Evolutionary conservation across 2,888 invertebrate genomes (phyloP).

Genomic region (Drosophila pullipes): DNA sequence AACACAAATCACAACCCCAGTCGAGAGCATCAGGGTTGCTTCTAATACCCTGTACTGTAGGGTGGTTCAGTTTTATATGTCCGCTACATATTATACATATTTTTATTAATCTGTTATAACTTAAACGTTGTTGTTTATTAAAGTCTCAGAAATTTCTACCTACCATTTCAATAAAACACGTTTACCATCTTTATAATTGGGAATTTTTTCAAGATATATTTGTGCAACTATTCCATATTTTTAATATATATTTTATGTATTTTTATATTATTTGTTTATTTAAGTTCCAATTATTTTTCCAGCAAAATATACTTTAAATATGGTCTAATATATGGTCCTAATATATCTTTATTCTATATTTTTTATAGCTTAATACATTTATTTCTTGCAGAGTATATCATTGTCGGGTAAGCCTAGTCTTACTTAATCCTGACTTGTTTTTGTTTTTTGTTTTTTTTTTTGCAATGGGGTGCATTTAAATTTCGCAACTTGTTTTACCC

Average conservation of each 20-base stretch:
- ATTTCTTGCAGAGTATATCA: constrained; percentile 12
- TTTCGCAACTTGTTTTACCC: constrained; percentile 81
- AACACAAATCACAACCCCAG: constrained; percentile 49
- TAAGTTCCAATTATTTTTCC: background rate
- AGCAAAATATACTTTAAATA: background rate
- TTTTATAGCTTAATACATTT: background rate
- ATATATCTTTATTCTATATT: background rate
- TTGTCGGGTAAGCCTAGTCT: background rate
- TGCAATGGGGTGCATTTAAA: constrained; percentile 58
- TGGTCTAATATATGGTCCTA: background rate
- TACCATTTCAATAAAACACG: background rate
- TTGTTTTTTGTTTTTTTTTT: constrained; percentile 34
- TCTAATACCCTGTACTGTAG: constrained; percentile 31
- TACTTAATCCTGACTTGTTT: constrained; percentile 4
- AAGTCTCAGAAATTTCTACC: background rate
- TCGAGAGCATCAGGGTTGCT: constrained; percentile 39
- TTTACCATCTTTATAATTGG: background rate
- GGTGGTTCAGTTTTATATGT: background rate
- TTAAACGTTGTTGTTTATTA: background rate
- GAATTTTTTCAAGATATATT: background rate
- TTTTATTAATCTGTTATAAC: background rate
- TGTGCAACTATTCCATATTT: too few relatives aligned
- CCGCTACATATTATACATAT: background rate
- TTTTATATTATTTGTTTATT: background rate
- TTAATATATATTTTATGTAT: too few relatives aligned